Percentiles rank a stretch among this genome's conserved stretches.
phyloP scores from a whole-genome alignment of 2,888 invertebrate species.

The Tiliacea aurago region DNA sequence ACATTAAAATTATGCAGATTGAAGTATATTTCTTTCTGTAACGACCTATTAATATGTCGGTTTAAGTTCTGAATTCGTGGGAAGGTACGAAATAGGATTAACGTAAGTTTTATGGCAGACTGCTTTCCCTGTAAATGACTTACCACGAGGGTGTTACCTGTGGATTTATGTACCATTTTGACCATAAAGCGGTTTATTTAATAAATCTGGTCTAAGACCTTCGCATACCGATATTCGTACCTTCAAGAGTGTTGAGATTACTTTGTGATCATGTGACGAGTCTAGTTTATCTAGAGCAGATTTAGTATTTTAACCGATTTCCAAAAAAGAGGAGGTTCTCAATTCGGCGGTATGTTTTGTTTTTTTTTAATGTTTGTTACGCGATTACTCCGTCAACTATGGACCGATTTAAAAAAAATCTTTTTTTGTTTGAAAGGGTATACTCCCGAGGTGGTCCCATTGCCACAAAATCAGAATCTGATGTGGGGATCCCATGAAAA shows the following conservation, averaged over 20 bases:
- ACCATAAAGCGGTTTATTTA: constrained; percentile 2
- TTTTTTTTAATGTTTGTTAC: no score
- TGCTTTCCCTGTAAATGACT: constrained; percentile 28
- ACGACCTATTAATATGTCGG: constrained; percentile 66
- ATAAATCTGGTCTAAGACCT: neutral
- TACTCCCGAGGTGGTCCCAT: no score
- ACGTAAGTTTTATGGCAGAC: constrained; percentile 31
- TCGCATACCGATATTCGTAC: neutral
- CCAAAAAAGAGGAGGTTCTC: no score
- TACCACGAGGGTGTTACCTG: constrained; percentile 7
- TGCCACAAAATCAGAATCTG: no score
- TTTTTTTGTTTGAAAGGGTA: no score
- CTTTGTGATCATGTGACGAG: neutral
- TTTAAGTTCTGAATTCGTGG: constrained; percentile 39
- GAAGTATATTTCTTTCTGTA: constrained; percentile 67
- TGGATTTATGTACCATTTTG: constrained; percentile 2
- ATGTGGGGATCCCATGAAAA: no score
- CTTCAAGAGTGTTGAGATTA: neutral
- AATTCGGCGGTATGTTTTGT: no score
- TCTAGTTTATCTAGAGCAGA: neutral
- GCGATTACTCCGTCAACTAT: no score
- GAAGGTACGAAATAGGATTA: constrained; percentile 46
- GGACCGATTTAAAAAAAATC: no score
- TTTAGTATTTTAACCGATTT: no score
- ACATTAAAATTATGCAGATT: constrained; percentile 69